Evolutionary conservation across 2,113 vertebrate genomes (phyloP), one percentile per base, ranked within the genome.

Genomic region (Vicugna pacos): DNA sequence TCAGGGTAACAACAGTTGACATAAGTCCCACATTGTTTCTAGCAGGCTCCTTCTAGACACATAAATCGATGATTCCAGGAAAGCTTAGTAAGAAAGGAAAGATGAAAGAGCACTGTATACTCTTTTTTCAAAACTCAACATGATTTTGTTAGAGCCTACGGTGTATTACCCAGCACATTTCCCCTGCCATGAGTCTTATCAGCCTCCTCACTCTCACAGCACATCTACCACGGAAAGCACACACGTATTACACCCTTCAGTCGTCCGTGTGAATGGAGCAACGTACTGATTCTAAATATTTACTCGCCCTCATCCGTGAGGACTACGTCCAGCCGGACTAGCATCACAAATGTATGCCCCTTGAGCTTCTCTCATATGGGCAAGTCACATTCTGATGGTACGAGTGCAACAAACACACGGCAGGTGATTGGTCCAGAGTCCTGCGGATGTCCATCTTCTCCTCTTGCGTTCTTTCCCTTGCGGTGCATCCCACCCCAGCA

Each of bases 1-100:
- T 89, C 87, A 73, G 42, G 64, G 54, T 70, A 77, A 94, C 58
- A 96, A 64, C 28, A n/a, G 52, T 32, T 83, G 80, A 67, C 17
- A 3, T 54, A 75, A 94, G 56, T n/a, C 28, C 28, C 58, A 22
- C 38, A 89, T 5, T 42, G 32, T 75, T 91, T 94, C 77, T 22
- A 50, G 73, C 35, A 86, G 70, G 52, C 14, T 91, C 76, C 35
- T 95, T 93, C 76, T 35, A 87, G 38, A 84, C 56, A 93, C 38
- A 54, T 2, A 86, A 75, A 54, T 73, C 42, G 58, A 93, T 35
- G 58, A 95, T 88, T 87, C 70, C 60, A 88, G n/a, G 65, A 95
- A 94, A 94, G 77, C 26, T 90, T 77, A 56, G 30, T 69, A 73
- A 73, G 67, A 92, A 56, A 72, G 50, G 46, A 82, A 92, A 95